These are phyloP conservation scores for Tenrec ecaudatus DNA, from an alignment of 2,113 vertebrate genomes.

Conservation along the genomic window DNA sequence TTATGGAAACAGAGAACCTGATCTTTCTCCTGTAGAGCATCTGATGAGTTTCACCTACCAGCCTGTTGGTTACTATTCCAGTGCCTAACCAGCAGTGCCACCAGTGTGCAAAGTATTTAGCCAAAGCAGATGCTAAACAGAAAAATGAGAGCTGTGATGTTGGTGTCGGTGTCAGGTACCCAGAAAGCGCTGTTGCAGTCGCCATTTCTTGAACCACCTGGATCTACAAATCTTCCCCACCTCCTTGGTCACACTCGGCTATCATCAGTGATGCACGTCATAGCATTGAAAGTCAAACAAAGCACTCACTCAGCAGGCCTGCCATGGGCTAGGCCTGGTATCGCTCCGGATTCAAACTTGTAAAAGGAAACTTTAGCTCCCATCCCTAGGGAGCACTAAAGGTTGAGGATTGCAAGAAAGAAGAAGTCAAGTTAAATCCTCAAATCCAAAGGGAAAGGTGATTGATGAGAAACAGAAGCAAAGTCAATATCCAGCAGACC, in stretches of 20 bases:
- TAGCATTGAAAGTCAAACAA: neutral
- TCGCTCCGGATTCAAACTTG: neutral
- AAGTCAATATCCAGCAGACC: neutral
- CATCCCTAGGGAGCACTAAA: too few species aligned
- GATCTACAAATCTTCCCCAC: neutral
- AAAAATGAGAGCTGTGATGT: neutral
- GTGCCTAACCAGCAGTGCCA: too few species aligned
- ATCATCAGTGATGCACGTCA: neutral
- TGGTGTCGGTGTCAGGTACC: neutral
- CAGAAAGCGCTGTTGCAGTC: neutral
- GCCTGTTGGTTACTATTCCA: too few species aligned
- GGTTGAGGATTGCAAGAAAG: neutral
- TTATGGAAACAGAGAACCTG: too few species aligned
- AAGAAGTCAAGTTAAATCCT: neutral
- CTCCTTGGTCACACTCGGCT: too few species aligned
- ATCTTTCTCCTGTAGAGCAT: too few species aligned
- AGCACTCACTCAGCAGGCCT: too few species aligned
- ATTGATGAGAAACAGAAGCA: neutral
- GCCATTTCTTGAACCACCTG: neutral
- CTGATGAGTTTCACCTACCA: too few species aligned
- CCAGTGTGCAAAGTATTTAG: too few species aligned
- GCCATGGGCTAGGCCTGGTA: neutral
- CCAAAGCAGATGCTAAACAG: neutral
- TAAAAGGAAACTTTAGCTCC: neutral
- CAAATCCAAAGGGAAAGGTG: neutral